Base-by-base conservation (phyloP, 2,797 vertebrate species). In the Sebastolobus altivelis region DNA sequence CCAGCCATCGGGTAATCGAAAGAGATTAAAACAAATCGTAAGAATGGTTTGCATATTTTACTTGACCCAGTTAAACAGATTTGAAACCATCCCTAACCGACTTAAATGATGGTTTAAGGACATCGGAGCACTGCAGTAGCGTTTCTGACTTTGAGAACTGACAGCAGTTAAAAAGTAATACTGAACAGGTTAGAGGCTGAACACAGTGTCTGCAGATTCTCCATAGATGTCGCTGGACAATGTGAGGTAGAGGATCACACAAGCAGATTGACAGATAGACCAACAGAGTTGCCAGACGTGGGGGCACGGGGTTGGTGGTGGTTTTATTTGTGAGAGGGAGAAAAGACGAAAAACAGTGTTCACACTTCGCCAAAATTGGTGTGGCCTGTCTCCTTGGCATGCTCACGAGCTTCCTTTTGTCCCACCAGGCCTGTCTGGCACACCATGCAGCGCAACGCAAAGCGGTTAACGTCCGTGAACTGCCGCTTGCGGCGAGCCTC, bases 331-430 rank as follows among this genome's bases (percentile, higher is more conserved):
- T 73, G 77, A 94, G 56, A 66, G 46, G 58, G 43, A 59, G 11
- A 55, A 72, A 72, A 35, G 29, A 72, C 27, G 25, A 58, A 67
- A 16, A 43, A 66, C 16, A 54, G 72, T 14, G 13, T 82, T 98
- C 95, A 99, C 92, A 99, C 97, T 91, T 99, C 99, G 6, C 98
- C 99, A 6, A 99, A 99, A 89, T 97, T 99, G 93, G 98, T 95
- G 90, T 99, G 99, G 60, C 99, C 98, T 0, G 98, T 99, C 90
- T 99, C 97, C 96, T 96, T 98, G 93, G 99, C 99, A 2, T 99
- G 99, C 43, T 99, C 97, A 11, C 98, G 96, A 22, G 99, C 98
- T 89, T 99, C 97, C 46, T 95, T 96, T 89, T 99, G 98, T 86
- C 99, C 99, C n/a, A 97, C 98, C 56, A 99, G 95, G 84, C 98